phyloP scores from a whole-genome alignment of 2,113 vertebrate species.

The Nibea coibor region DNA sequence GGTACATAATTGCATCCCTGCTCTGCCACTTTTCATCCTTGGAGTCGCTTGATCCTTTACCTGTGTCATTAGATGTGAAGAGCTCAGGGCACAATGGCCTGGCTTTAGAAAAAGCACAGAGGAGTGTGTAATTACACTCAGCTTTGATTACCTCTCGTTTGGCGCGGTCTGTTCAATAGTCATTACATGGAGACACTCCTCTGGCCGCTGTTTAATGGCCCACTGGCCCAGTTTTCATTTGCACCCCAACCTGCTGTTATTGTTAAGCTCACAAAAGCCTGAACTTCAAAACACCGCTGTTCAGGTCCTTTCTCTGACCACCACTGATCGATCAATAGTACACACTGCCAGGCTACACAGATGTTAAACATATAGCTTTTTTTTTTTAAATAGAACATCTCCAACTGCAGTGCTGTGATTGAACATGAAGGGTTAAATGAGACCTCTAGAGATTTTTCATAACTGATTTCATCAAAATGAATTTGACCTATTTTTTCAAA shows the following conservation, averaged over 20 bases:
- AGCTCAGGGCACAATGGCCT: conserved; percentile 74
- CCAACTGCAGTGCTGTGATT: background rate
- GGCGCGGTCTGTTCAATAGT: conserved; percentile 79
- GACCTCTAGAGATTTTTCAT: background rate
- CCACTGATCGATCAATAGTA: conserved; percentile 25
- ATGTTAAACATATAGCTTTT: conserved; percentile 8
- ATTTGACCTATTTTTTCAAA: too few species aligned
- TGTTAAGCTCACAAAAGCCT: conserved; percentile 61
- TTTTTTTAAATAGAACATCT: conserved; percentile 18
- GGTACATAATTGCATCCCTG: conserved; percentile 71
- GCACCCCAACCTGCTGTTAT: conserved; percentile 47
- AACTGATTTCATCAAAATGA: too few species aligned
- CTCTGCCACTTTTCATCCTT: conserved; percentile 55
- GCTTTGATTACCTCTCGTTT: conserved; percentile 82
- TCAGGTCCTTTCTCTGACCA: conserved; percentile 8
- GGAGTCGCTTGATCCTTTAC: conserved; percentile 67
- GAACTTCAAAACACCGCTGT: conserved; percentile 11
- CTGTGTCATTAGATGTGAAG: conserved; percentile 77
- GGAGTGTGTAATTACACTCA: conserved; percentile 79
- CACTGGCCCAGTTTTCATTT: conserved; percentile 64
- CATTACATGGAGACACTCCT: conserved; percentile 77
- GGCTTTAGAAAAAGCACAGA: conserved; percentile 67
- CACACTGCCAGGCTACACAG: background rate
- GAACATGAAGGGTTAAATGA: background rate
- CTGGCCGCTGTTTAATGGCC: conserved; percentile 68